These are phyloP conservation scores for Clanis bilineata DNA, from an alignment of 2,888 invertebrate genomes.

Conservation along the genomic window DNA sequence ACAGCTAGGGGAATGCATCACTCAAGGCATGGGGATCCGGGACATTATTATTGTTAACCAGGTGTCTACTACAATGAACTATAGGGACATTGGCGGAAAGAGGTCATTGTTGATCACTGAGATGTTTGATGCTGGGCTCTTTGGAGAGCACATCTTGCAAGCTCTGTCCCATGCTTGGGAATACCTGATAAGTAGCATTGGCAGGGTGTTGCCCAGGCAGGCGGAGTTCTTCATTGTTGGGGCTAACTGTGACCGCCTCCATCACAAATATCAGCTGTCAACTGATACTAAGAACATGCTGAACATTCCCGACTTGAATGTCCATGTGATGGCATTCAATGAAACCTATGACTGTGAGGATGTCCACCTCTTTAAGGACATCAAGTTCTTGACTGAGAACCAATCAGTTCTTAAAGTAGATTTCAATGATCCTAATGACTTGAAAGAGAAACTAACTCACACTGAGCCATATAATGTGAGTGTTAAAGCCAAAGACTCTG, in stretches of 20 bases:
- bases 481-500: conserved; percentile 64
- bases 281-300: conserved; percentile 47
- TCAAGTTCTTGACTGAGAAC: conserved; percentile 83
- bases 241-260: conserved; percentile 79
- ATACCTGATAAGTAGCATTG: conserved; percentile 74
- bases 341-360: conserved; percentile 88
- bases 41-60: conserved; percentile 80
- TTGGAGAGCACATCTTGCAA: conserved; percentile 88
- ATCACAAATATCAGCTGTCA: conserved; percentile 69
- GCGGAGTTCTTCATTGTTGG: conserved; percentile 85
- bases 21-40: conserved; percentile 75
- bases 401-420: conserved; percentile 81
- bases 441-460: conserved; percentile 60
- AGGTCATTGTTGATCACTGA: conserved; percentile 87
- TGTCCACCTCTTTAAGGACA: conserved; percentile 78
- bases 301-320: conserved; percentile 45
- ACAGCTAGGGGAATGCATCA: conserved; percentile 75
- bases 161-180: conserved; percentile 87
- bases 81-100: conserved; percentile 77
- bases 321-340: conserved; percentile 52
- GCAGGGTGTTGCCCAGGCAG: conserved; percentile 82
- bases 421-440: conserved; percentile 82
- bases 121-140: conserved; percentile 89
- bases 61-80: conserved; percentile 81
- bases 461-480: conserved; percentile 59